Base-by-base conservation (phyloP, 2,888 invertebrate species). In the Andrena hattorfiana region DNA sequence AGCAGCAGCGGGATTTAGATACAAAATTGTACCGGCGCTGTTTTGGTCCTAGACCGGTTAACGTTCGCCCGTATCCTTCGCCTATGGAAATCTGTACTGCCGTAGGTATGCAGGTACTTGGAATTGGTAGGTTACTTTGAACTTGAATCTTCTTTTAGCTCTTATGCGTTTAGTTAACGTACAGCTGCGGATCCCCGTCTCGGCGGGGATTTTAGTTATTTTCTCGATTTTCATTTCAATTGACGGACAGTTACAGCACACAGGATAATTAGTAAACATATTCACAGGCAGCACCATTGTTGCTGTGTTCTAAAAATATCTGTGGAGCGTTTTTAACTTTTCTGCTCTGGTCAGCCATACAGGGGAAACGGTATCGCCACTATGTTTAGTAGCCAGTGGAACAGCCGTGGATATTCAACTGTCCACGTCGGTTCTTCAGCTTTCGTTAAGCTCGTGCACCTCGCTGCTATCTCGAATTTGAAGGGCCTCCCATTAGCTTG, bases 271-370 rank as follows among this genome's bases (percentile, higher is more conserved):
- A 16, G 42, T 42, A 42, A 42, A 42, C 16, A 42, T 10, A n/a
- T 77, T 77, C 13, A 30, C 30, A 20, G 26, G 30, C 5, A 48
- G 67, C 54, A 20, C 69, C n/a, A n/a, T n/a, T n/a, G n/a, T n/a
- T 72, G 26, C 54, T 49, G 23, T 2, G 6, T 23, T 73, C 42
- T 81, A 81, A 79, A 69, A 79, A 74, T 81, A 79, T 0, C 32
- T 3, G 13, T 8, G 64, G 42, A 59, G 69, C 64, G 42, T 79
- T 74, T 81, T 74, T 69, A 81, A 81, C 59, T 49, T 69, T 81
- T 81, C 73, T 81, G 79, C 81, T 66, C 81, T 79, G 74, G 74
- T 81, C 79, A 64, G 7, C 35, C 67, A 28, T 67, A 56, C 72
- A 49, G 67, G 64, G 81, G 79, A 81, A 79, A 73, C 79, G 71